Base-by-base conservation (phyloP, 2,113 vertebrate species). In the Typhlomys cinereus region DNA sequence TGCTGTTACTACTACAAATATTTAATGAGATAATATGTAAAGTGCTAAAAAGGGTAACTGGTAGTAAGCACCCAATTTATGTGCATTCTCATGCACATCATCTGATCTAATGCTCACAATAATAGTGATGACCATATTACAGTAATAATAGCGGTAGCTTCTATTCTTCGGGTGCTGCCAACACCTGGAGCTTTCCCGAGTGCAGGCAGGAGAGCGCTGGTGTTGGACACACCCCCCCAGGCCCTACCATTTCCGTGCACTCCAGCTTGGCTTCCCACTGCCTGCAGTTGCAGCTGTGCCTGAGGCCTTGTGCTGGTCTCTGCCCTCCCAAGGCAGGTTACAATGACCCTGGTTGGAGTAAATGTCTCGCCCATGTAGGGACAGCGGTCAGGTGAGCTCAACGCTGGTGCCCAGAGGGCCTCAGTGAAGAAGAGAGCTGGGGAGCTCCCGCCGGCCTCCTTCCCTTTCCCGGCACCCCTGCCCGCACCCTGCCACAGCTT, bases 251-350 rank as follows among this genome's bases (percentile, higher is more conserved):
- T 87, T 71, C 75, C 6, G 70, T 29, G 39, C 9, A 46, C 36
- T 71, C 70, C 23, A 48, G 54, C 62, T 52, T 71, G 76, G 46
- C 46, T 90, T 41, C 25, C 67, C 29, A 52, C 59, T 69, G 50
- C 70, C 48, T 73, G 54, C 6, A 79, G 52, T 50, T 66, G 88
- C 39, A 59, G 80, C 88, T 84, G 73, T 84, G 71, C 88, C 76
- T 10, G 13, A 52, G 57, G 94, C 78, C 73, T 93, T 90, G 48
- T 57, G 34, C 75, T 46, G 31, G 4, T 18, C 79, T 90, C 62
- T 41, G 54, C n/a, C 62, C 36, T 64, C 20, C 44, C 48, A 57
- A 39, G n/a, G 31, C 36, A 86, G n/a, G 59, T 70, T 41, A 14
- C 5, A 25, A 66, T 1, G 46, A 46, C 52, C 52, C 23, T 39